phyloP scores from a whole-genome alignment of 2,113 vertebrate genomes.

The Euleptes europaea region DNA sequence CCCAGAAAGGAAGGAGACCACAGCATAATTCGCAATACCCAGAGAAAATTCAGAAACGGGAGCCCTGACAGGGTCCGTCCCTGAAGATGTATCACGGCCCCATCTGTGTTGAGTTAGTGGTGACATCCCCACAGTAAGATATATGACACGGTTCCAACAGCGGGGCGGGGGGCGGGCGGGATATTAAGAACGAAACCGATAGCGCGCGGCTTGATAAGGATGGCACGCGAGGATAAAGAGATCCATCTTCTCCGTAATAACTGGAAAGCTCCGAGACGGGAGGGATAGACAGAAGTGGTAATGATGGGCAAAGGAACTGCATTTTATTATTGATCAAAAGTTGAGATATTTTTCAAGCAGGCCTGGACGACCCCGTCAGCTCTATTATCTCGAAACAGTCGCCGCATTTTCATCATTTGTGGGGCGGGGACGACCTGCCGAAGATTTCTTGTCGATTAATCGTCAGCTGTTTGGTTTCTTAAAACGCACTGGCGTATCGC shows the following conservation, averaged over 20 bases:
- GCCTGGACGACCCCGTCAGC: neutral
- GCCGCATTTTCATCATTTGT: no score
- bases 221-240: neutral
- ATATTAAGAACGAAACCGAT: slow-evolving; percentile 22
- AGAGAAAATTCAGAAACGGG: neutral
- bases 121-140: slow-evolving; percentile 12
- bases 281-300: slow-evolving; percentile 11
- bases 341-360: neutral
- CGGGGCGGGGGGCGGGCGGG: neutral
- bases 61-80: neutral
- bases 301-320: neutral
- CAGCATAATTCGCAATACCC: neutral
- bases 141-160: slow-evolving; percentile 1
- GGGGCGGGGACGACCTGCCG: no score
- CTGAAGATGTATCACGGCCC: neutral
- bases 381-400: neutral
- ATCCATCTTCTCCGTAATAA: slow-evolving; percentile 21
- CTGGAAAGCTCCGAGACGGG: slow-evolving; percentile 6
- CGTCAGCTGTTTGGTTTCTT: no score
- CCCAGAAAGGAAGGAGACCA: neutral
- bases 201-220: neutral
- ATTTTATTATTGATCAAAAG: slow-evolving; percentile 18
- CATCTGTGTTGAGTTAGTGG: slow-evolving; percentile 4
- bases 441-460: no score
- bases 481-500: no score